Conservation (phyloP, 1,140 invertebrate species). For the Pomacea maculata region DNA sequence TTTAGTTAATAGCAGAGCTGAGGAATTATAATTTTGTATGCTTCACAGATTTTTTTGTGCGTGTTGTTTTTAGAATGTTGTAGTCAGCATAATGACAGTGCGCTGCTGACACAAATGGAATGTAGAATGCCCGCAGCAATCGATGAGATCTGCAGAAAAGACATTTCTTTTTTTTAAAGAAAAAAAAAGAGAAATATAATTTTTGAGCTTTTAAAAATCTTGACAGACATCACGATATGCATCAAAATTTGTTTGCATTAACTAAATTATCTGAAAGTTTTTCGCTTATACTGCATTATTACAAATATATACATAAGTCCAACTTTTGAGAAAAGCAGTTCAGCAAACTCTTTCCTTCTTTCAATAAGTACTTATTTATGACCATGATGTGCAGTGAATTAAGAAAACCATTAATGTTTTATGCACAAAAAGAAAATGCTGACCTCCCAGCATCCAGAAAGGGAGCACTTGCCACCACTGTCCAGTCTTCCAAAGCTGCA, state of each 20-base stretch:
- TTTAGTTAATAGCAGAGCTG: too few species aligned
- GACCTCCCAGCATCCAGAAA: conserved; percentile 82
- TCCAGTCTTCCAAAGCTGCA: conserved; percentile 78
- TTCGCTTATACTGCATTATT: too few species aligned
- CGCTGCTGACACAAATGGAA: conserved; percentile 82
- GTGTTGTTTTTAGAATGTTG: conserved; percentile 79
- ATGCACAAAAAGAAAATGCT: conserved; percentile 20
- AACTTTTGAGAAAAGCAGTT: too few species aligned
- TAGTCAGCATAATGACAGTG: conserved; percentile 81
- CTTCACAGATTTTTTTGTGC: conserved; percentile 41
- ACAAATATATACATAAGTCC: too few species aligned
- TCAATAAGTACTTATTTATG: too few species aligned
- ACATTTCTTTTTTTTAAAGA: conserved; percentile 13
- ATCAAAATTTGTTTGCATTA: not conserved
- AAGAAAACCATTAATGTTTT: not conserved
- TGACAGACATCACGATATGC: not conserved
- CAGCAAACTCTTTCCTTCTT: too few species aligned
- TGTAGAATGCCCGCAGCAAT: conserved; percentile 86
- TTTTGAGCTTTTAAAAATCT: not conserved
- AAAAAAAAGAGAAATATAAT: conserved; percentile 22
- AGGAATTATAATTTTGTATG: conserved; percentile 4
- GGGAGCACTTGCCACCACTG: conserved; percentile 75
- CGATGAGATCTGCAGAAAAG: conserved; percentile 73
- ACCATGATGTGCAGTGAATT: not conserved
- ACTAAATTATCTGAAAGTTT: not conserved